Evolutionary conservation across 2,113 vertebrate genomes (phyloP).

Genomic region (Manacus vitellinus): DNA sequence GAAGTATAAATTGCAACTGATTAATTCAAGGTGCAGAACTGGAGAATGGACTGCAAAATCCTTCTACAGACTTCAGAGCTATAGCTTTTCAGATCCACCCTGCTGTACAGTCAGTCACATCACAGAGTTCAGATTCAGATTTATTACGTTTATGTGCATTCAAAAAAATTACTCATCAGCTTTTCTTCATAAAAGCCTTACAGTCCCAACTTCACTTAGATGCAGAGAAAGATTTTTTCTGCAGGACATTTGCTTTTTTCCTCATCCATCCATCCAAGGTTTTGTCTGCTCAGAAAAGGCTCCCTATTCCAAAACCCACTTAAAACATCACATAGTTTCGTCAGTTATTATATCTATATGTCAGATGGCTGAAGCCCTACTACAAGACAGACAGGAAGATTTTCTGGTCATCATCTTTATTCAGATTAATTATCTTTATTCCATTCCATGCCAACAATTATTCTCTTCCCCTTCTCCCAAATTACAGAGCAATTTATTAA

Average conservation of each 20-base stretch:
- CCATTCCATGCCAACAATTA: neutral
- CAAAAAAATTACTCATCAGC: conserved; percentile 16
- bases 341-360: neutral
- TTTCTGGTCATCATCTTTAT: neutral
- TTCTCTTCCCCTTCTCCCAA: neutral
- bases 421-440: neutral
- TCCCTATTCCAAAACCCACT: neutral
- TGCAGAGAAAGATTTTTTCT: neutral
- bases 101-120: neutral
- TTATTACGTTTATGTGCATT: neutral
- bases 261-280: neutral
- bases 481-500: neutral
- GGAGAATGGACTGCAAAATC: neutral
- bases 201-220: neutral
- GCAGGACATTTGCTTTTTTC: neutral
- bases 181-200: neutral
- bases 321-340: neutral
- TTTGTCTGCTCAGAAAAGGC: neutral
- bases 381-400: neutral
- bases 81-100: conserved; percentile 4
- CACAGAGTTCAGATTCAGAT: conserved; percentile 1
- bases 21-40: conserved; percentile 11
- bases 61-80: neutral
- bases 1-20: neutral
- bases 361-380: neutral